These are phyloP conservation scores for Podiceps cristatus DNA, from an alignment of 2,113 vertebrate species.

Conservation along the genomic window DNA sequence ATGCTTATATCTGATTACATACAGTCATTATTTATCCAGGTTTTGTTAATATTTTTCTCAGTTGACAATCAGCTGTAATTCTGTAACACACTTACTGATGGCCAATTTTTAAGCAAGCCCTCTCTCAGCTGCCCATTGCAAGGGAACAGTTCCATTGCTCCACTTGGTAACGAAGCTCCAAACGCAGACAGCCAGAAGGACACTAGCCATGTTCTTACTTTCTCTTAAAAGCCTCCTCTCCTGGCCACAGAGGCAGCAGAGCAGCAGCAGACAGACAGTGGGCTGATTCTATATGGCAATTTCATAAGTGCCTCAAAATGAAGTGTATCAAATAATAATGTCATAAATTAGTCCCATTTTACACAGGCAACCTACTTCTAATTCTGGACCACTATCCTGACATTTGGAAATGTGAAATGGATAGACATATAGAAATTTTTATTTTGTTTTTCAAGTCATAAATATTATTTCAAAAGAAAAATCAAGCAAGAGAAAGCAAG, in stretches of 20 bases:
- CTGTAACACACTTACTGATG: not conserved
- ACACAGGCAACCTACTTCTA: not conserved
- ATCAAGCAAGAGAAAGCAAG: not conserved
- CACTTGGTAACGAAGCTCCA: not conserved
- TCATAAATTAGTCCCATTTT: not conserved
- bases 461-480: not conserved
- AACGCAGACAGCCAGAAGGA: not conserved
- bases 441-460: not conserved
- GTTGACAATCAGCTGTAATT: not conserved
- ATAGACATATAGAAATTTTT: not conserved
- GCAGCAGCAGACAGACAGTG: not conserved
- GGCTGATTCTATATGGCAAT: not conserved
- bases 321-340: not conserved
- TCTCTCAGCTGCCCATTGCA: not conserved
- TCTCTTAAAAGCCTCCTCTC: not conserved
- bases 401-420: not conserved
- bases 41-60: not conserved
- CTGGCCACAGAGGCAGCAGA: not conserved
- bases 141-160: not conserved
- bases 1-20: not conserved
- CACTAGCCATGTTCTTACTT: not conserved
- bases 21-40: not conserved
- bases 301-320: not conserved
- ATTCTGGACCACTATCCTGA: not conserved
- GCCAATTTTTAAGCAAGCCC: rapidly evolving